Conservation (phyloP, 1,140 invertebrate genomes). For the Macrobrachium nipponense region DNA sequence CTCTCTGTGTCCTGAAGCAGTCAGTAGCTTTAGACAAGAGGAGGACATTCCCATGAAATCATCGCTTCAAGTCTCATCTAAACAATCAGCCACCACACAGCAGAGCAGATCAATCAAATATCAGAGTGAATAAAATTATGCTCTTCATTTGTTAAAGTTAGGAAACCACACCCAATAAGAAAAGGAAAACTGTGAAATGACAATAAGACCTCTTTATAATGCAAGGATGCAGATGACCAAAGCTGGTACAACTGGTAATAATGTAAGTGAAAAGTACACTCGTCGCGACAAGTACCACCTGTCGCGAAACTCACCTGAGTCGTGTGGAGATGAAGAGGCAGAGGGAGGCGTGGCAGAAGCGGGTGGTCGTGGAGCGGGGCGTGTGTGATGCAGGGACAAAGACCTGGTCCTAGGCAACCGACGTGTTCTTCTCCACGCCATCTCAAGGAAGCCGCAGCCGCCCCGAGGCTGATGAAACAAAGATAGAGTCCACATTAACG, state of each 20-base stretch:
- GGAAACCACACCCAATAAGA: too few relatives aligned
- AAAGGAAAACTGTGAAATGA: too few relatives aligned
- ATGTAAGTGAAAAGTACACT: too few relatives aligned
- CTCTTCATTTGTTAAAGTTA: too few relatives aligned
- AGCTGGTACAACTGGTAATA: too few relatives aligned
- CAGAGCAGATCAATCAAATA: too few relatives aligned
- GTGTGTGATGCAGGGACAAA: constrained; percentile 59
- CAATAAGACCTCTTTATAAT: too few relatives aligned
- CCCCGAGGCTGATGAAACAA: neutral
- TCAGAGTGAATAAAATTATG: too few relatives aligned
- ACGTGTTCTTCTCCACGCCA: constrained; percentile 45
- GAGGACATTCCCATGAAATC: too few relatives aligned
- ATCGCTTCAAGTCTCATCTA: too few relatives aligned
- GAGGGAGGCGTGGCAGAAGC: constrained; percentile 45
- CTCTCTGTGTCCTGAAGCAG: neutral
- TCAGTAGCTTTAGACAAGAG: neutral
- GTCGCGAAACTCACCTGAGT: constrained; percentile 19
- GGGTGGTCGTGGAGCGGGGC: constrained; percentile 47
- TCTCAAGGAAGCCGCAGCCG: constrained; percentile 20
- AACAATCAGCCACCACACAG: too few relatives aligned
- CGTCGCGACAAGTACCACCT: neutral
- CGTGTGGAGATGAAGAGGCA: constrained; percentile 38
- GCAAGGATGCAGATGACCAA: too few relatives aligned
- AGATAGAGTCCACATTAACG: neutral
- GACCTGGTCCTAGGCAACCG: constrained; percentile 56